phyloP scores from a whole-genome alignment of 1,140 invertebrate species.

The Plodia interpunctella region DNA sequence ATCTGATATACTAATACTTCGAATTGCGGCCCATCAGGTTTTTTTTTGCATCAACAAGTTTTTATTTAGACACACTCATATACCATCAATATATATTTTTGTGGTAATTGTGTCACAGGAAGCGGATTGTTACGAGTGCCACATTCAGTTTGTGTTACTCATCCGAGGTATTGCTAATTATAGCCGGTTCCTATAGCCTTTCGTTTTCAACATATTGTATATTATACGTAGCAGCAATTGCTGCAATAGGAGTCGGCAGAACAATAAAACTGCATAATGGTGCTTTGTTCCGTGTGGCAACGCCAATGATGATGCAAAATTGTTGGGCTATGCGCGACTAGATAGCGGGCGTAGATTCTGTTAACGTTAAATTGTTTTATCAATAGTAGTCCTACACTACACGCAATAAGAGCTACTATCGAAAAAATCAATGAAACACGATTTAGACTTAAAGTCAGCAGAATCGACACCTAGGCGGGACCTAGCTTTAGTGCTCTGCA shows the following conservation, averaged over 20 bases:
- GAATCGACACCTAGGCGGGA: slow-evolving; percentile 17
- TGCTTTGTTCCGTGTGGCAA: slow-evolving; percentile 8
- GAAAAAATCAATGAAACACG: too few relatives aligned
- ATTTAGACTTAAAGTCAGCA: too few relatives aligned
- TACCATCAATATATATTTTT: neutral
- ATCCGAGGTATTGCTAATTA: slow-evolving; percentile 2
- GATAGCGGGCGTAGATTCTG: too few relatives aligned
- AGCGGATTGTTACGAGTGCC: neutral
- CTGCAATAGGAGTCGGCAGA: neutral
- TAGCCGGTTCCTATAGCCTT: neutral
- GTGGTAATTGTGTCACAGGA: neutral
- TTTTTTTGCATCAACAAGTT: slow-evolving; percentile 13
- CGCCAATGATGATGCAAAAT: slow-evolving; percentile 14
- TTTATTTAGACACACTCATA: neutral
- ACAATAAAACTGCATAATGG: slow-evolving; percentile 9
- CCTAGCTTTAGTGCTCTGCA: slow-evolving; percentile 27
- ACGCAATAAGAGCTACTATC: too few relatives aligned
- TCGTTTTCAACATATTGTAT: slow-evolving; percentile 1
- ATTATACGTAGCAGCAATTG: too few relatives aligned
- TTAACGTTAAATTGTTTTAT: too few relatives aligned
- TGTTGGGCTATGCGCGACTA: slow-evolving; percentile 4
- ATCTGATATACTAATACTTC: slow-evolving; percentile 67
- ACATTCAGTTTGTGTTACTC: slow-evolving; percentile 2
- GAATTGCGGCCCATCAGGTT: slow-evolving; percentile 19
- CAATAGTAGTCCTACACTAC: too few relatives aligned